A percentile compares a stretch with the other conserved stretches of the same genome.
Conservation (phyloP, 2,797 vertebrate genomes). For the Taenioides sp. region DNA sequence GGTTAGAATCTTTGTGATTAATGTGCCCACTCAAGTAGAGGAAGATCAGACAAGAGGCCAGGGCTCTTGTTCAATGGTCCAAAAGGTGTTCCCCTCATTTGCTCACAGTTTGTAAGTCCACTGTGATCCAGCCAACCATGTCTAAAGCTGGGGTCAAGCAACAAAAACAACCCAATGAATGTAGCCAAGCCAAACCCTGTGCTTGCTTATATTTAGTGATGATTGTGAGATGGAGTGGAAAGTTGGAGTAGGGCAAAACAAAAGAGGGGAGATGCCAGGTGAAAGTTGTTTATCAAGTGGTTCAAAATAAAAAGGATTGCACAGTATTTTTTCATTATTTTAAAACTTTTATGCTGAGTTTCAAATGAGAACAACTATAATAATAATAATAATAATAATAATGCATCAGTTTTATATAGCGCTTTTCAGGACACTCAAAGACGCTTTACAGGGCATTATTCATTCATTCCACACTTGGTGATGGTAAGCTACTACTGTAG, state of each 20-base stretch:
- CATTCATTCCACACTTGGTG: too few species aligned
- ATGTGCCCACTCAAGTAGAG: constrained; percentile 69
- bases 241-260: constrained; percentile 22
- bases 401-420: too few species aligned
- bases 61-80: constrained; percentile 57
- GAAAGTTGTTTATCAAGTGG: constrained; percentile 47
- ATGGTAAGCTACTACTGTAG: too few species aligned
- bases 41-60: constrained; percentile 53
- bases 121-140: constrained; percentile 41
- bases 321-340: too few species aligned
- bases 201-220: constrained; percentile 35
- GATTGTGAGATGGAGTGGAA: constrained; percentile 46
- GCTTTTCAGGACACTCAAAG: too few species aligned
- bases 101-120: constrained; percentile 38
- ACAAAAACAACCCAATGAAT: constrained; percentile 43
- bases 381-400: too few species aligned
- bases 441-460: too few species aligned
- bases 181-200: constrained; percentile 30
- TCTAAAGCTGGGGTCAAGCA: constrained; percentile 53
- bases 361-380: too few species aligned
- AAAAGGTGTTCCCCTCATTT: constrained; percentile 62
- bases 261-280: constrained; percentile 38
- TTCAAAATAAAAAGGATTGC: constrained; percentile 16
- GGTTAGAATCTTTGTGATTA: constrained; percentile 80
- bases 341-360: too few species aligned